A percentile compares a stretch with the other conserved stretches of the same genome.
These are phyloP conservation scores for Julus scanicus DNA, from an alignment of 2,888 invertebrate genomes.

Conservation along the genomic window DNA sequence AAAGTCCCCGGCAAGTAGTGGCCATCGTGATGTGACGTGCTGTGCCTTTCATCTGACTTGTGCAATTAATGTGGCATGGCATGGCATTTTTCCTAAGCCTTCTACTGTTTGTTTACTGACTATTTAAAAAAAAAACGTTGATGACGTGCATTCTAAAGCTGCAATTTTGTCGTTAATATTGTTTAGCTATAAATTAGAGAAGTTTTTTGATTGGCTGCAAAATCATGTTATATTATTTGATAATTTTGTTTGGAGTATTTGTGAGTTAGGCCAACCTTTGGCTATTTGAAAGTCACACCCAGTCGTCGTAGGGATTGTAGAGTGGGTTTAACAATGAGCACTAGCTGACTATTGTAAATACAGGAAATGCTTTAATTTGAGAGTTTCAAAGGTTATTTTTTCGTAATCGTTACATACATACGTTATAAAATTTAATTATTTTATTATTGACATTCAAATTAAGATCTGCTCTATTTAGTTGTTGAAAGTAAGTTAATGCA, in stretches of 20 bases:
- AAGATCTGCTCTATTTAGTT: no score
- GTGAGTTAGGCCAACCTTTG: no score
- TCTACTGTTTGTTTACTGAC: neutral
- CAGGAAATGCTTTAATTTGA: neutral
- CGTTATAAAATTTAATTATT: no score
- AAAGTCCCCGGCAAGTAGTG: neutral
- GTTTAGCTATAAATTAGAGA: neutral
- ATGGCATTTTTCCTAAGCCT: neutral
- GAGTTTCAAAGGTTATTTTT: neutral
- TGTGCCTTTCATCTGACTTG: conserved; percentile 19
- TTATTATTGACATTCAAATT: no score
- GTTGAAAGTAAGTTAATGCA: no score
- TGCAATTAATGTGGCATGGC: conserved; percentile 37
- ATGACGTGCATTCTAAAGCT: neutral
- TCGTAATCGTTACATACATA: neutral
- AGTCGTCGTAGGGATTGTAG: neutral
- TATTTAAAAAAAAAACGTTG: no score
- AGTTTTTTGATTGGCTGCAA: no score
- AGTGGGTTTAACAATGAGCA: neutral
- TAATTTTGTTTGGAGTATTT: no score
- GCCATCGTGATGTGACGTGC: conserved; percentile 17
- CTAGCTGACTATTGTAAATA: neutral
- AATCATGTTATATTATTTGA: no score
- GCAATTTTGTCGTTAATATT: neutral
- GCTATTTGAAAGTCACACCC: no score